Conservation (phyloP, 1,140 invertebrate species). For the Diachasma alloeum region DNA sequence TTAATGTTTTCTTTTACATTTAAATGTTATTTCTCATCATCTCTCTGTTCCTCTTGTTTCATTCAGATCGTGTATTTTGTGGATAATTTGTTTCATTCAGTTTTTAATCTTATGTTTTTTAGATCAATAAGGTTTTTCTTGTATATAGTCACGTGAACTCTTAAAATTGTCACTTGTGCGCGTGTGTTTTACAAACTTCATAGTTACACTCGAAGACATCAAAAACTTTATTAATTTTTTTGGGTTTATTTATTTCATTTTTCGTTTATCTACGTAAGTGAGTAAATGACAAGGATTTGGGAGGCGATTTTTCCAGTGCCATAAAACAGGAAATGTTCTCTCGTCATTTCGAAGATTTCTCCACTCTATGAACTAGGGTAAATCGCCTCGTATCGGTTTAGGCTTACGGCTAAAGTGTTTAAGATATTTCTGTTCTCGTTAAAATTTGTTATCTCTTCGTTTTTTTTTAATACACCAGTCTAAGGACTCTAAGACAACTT, state of each 20-base stretch:
- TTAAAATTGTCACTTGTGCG: conserved; percentile 60
- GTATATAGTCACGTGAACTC: conserved; percentile 47
- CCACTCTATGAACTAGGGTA: neutral
- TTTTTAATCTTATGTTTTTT: conserved; percentile 25
- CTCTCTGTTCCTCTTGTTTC: conserved; percentile 42
- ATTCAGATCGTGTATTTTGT: conserved; percentile 27
- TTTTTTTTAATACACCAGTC: neutral
- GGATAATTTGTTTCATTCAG: conserved; percentile 20
- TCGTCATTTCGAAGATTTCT: neutral
- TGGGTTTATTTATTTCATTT: neutral
- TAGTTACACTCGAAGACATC: conserved; percentile 65
- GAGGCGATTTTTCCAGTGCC: neutral
- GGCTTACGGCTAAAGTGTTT: neutral
- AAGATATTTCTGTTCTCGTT: neutral
- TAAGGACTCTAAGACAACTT: neutral
- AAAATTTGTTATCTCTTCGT: neutral
- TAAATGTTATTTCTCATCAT: conserved; percentile 27
- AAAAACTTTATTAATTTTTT: conserved; percentile 58
- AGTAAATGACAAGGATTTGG: conserved; percentile 32
- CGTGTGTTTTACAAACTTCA: conserved; percentile 61
- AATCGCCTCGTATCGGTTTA: neutral
- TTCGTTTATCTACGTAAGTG: conserved; percentile 24
- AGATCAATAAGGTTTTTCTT: conserved; percentile 47
- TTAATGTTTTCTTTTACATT: conserved; percentile 48
- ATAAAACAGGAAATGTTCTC: conserved; percentile 10